phyloP scores from a whole-genome alignment of 2,888 invertebrate genomes.

The Icerya purchasi region DNA sequence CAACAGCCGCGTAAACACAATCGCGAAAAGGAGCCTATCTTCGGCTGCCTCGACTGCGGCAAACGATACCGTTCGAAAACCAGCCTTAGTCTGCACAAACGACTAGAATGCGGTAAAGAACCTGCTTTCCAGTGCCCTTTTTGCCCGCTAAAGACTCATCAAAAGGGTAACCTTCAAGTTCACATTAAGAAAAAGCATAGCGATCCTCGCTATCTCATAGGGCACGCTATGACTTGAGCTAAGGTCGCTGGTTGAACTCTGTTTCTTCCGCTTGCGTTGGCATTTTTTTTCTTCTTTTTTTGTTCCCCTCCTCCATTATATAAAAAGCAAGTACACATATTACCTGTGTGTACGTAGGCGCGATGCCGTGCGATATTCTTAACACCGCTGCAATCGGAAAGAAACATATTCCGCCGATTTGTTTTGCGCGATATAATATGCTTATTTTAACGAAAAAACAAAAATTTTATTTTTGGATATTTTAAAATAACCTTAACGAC shows the following conservation, averaged over 20 bases:
- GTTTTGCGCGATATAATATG: no score
- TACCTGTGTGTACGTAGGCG: no score
- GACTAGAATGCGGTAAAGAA: conserved; percentile 23
- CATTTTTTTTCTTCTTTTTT: background rate
- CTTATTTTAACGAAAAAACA: no score
- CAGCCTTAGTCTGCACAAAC: conserved; percentile 20
- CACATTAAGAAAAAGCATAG: conserved; percentile 20
- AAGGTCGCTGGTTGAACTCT: background rate
- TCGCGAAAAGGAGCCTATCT: conserved; percentile 16
- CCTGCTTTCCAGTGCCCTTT: conserved; percentile 22
- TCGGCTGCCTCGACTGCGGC: conserved; percentile 20
- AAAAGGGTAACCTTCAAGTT: conserved; percentile 20
- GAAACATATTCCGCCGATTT: no score
- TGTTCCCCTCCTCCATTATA: background rate
- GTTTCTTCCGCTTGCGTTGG: background rate
- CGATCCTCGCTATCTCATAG: conserved; percentile 13
- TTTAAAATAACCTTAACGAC: no score
- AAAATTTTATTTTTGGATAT: no score
- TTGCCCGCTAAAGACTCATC: conserved; percentile 21
- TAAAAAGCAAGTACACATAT: background rate
- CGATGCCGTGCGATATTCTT: no score
- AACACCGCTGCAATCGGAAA: no score
- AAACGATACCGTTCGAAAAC: conserved; percentile 21
- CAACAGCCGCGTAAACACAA: conserved; percentile 12
- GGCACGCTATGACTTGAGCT: conserved; percentile 8